These are phyloP conservation scores for Bombus consobrinus DNA, from an alignment of 1,140 invertebrate genomes.

Conservation along the genomic window DNA sequence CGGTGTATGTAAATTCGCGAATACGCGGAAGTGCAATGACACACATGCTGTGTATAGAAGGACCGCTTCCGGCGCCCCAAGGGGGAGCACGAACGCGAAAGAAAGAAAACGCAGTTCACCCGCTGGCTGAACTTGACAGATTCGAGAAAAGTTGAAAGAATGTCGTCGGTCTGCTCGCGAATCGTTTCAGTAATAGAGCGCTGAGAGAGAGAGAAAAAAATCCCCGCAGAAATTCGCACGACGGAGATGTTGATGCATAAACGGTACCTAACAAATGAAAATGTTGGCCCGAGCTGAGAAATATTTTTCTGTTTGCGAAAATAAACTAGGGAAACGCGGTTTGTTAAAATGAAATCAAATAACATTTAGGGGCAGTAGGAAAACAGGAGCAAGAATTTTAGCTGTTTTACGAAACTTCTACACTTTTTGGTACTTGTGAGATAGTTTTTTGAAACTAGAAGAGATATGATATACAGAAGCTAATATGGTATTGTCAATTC, in stretches of 20 bases:
- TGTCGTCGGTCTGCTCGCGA: conserved; percentile 68
- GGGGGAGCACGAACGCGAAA: conserved; percentile 61
- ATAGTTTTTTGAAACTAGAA: too few species aligned
- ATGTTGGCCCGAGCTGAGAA: neutral
- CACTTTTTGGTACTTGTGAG: too few species aligned
- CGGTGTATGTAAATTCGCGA: conserved; percentile 42
- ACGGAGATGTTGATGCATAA: neutral
- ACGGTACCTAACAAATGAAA: neutral
- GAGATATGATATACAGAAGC: too few species aligned
- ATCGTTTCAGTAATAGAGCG: conserved; percentile 60
- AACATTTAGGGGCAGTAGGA: too few species aligned
- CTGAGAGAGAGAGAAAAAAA: conserved; percentile 1
- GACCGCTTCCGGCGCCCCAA: conserved; percentile 58
- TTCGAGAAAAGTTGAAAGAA: conserved; percentile 77
- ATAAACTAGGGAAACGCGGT: too few species aligned
- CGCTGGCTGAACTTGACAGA: conserved; percentile 77
- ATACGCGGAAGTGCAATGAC: conserved; percentile 35
- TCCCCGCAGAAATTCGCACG: conserved; percentile 2
- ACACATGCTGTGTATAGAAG: neutral
- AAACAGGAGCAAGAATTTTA: too few species aligned
- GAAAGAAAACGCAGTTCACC: conserved; percentile 70
- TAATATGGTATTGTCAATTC: too few species aligned
- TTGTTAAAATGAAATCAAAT: too few species aligned
- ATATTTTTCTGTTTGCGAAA: neutral
- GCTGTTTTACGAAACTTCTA: too few species aligned